phyloP scores from a whole-genome alignment of 2,797 vertebrate species.

The Hephaestus fuliginosus region DNA sequence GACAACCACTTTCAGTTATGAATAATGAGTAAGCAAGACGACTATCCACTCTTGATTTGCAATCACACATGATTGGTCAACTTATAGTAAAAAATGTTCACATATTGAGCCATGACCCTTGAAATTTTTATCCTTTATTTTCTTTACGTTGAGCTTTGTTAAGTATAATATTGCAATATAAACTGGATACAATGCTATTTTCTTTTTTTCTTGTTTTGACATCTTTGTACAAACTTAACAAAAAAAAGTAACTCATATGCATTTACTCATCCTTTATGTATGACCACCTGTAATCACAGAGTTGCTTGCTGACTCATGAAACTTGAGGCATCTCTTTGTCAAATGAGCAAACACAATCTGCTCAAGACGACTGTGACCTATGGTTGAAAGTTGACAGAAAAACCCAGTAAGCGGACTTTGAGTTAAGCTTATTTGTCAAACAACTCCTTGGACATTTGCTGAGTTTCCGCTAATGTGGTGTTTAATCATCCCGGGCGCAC shows the following conservation, averaged over 20 bases:
- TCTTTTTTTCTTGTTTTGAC: neutral
- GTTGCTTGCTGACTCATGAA: neutral
- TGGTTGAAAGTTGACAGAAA: neutral
- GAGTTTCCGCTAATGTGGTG: neutral
- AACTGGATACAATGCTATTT: too few relatives aligned
- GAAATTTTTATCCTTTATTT: neutral
- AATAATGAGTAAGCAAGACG: constrained; percentile 19
- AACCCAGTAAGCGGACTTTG: neutral
- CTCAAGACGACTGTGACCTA: neutral
- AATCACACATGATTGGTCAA: neutral
- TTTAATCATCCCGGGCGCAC: neutral
- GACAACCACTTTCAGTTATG: neutral
- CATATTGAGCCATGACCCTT: neutral
- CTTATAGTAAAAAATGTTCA: neutral
- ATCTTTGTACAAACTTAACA: neutral
- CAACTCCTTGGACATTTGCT: neutral
- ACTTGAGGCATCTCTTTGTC: neutral
- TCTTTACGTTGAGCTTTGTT: neutral
- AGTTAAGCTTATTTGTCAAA: neutral
- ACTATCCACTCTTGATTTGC: neutral
- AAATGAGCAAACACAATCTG: neutral
- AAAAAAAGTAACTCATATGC: too few relatives aligned
- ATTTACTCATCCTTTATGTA: neutral
- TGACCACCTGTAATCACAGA: neutral
- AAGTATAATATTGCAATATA: neutral